Conservation (phyloP, 2,888 invertebrate genomes). For the Leptinotarsa juncta region DNA sequence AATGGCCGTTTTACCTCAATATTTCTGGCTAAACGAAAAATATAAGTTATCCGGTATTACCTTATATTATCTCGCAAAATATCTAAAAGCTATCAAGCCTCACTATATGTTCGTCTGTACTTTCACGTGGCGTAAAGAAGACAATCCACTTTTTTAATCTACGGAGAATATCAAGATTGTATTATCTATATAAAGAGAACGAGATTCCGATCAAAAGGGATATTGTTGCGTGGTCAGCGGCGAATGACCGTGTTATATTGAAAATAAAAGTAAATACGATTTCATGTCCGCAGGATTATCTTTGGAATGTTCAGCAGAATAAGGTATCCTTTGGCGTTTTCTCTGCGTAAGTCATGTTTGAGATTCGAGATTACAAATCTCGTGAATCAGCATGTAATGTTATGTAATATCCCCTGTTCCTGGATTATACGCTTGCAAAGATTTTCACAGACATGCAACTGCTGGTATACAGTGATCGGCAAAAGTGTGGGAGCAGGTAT, state of each 20-base stretch:
- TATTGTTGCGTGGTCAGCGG: constrained; percentile 13
- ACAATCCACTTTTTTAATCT: constrained; percentile 30
- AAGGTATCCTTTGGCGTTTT: constrained; percentile 2
- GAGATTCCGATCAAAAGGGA: constrained; percentile 20
- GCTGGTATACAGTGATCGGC: no score
- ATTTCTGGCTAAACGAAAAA: no score
- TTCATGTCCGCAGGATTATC: constrained; percentile 24
- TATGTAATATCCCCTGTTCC: no score
- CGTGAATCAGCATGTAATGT: background rate
- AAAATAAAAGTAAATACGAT: constrained; percentile 33
- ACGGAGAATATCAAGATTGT: constrained; percentile 32
- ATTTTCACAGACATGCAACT: no score
- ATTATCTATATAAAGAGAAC: constrained; percentile 30
- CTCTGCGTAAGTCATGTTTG: background rate
- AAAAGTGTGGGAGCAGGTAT: no score
- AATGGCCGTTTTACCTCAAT: no score
- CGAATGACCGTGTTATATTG: constrained; percentile 20
- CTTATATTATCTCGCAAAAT: no score
- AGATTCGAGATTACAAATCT: background rate
- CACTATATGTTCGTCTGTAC: constrained; percentile 9
- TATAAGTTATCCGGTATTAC: no score
- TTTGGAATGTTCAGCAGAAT: background rate
- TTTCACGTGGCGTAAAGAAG: constrained; percentile 7
- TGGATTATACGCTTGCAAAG: no score
- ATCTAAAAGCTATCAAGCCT: background rate